These are phyloP conservation scores for Heteromormyrus szaboi DNA, from an alignment of 2,797 vertebrate genomes.

Conservation along the genomic window DNA sequence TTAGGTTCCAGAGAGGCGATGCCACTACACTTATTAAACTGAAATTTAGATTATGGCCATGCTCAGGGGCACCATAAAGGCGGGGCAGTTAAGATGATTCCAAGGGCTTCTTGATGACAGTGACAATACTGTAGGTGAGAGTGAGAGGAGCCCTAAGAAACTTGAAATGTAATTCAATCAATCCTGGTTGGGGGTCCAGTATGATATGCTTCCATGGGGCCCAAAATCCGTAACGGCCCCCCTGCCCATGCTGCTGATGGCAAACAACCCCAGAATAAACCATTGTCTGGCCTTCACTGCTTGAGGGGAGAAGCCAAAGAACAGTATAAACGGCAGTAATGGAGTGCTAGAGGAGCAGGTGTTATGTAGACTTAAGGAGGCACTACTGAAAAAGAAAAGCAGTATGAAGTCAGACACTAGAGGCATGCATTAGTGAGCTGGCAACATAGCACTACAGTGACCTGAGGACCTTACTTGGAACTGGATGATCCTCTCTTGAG, in stretches of 20 bases:
- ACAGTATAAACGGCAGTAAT: neutral
- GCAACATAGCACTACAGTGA: neutral
- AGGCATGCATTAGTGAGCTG: neutral
- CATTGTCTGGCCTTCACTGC: neutral
- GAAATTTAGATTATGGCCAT: neutral
- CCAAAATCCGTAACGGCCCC: neutral
- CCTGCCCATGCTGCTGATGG: neutral
- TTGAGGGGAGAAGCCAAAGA: neutral
- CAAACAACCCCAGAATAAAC: neutral
- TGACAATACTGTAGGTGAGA: no score
- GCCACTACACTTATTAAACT: neutral
- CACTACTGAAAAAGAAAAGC: neutral
- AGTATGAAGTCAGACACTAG: neutral
- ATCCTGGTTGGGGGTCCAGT: neutral
- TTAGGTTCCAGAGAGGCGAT: neutral
- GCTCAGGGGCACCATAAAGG: neutral
- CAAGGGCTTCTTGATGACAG: neutral
- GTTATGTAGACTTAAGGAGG: neutral
- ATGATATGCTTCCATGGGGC: neutral
- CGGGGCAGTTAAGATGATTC: neutral
- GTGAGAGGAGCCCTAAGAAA: neutral
- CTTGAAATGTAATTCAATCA: neutral
- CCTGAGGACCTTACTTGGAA: conserved; percentile 80
- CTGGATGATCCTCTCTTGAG: conserved; percentile 99
- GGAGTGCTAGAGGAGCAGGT: neutral